Evolutionary conservation across 2,888 invertebrate genomes (phyloP), one percentile per base, ranked within the genome.

Genomic region (Muscina levida): DNA sequence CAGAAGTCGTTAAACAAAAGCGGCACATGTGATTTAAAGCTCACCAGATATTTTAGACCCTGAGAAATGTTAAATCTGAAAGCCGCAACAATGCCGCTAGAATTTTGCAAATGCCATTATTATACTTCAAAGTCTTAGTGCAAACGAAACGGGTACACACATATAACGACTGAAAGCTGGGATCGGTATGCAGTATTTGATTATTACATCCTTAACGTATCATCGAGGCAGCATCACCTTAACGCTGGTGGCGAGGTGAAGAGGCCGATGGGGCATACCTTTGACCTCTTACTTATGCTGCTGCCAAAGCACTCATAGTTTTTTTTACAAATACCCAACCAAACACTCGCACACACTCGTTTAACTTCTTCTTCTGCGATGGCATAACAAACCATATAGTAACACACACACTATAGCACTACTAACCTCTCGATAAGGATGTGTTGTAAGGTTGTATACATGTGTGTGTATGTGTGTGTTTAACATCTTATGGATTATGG

Each of bases 231-330:
- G 31, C 31, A 31, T 8, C 24, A 46, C 39, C 26, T 13, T 11
- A 19, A 53, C 24, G 24, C 67, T 19, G 42, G 53, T 53, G 22
- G n/a, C 73, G n/a, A 65, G 17, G 22, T 48, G 51, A 15, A 17
- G 22, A 10, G 46, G 39, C 26, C 2, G 19, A 73, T 48, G 15
- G 42, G 26, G 13, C 39, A 37, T 42, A 53, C 24, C 70, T 73
- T 67, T 67, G 59, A 79, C 71, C 67, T 79, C 72, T 79, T 74
- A 56, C 53, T 59, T 72, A 79, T n/a, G 59, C 74, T 75, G 72
- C 79, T 79, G 79, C 75, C 56, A 51, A 62, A 75, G 67, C 59
- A 46, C 51, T 66, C 37, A 44, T 51, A 57, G 17, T 19, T 19
- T 19, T 6, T n/a, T 1, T 19, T 48, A 2, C 48, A 19, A n/a